phyloP scores from a whole-genome alignment of 2,797 vertebrate species.

The Miopithecus talapoin region DNA sequence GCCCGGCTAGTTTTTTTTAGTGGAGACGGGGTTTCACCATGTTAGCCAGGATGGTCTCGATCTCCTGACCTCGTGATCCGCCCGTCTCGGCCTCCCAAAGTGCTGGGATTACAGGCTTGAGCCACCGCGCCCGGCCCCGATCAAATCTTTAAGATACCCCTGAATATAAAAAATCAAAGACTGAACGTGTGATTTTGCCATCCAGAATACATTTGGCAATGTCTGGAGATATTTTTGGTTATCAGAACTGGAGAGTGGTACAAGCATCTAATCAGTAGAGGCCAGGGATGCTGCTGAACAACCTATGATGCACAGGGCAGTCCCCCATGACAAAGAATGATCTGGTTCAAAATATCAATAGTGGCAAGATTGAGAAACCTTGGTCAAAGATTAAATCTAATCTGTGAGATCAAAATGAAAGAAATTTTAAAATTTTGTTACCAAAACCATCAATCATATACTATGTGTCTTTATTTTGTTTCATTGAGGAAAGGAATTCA shows the following conservation, averaged over 20 bases:
- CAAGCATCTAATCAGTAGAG: background rate
- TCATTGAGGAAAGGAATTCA: conserved; percentile 13
- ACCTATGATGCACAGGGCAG: background rate
- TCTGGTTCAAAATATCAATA: background rate
- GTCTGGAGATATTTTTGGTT: background rate
- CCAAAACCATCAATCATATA: background rate
- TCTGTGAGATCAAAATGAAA: conserved; percentile 4
- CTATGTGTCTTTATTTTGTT: conserved; percentile 27
- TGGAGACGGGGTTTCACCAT: too few species aligned
- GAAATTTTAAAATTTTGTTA: conserved; percentile 37
- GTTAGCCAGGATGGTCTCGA: too few species aligned
- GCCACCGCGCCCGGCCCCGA: too few species aligned
- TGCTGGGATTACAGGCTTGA: too few species aligned
- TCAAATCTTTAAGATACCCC: background rate
- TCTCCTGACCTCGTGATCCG: too few species aligned
- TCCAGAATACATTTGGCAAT: background rate
- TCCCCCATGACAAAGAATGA: background rate
- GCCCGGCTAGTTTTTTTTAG: too few species aligned
- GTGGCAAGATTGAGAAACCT: background rate
- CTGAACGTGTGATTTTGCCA: conserved; percentile 10
- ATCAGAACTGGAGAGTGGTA: background rate
- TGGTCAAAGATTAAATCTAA: conserved; percentile 14
- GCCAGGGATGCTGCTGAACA: background rate
- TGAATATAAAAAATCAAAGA: background rate
- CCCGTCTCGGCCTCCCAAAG: too few species aligned